A percentile compares a stretch with the other conserved stretches of the same genome.
These are phyloP conservation scores for Heterodera filipjevi DNA, from an alignment of 2,888 invertebrate genomes.

Conservation along the genomic window DNA sequence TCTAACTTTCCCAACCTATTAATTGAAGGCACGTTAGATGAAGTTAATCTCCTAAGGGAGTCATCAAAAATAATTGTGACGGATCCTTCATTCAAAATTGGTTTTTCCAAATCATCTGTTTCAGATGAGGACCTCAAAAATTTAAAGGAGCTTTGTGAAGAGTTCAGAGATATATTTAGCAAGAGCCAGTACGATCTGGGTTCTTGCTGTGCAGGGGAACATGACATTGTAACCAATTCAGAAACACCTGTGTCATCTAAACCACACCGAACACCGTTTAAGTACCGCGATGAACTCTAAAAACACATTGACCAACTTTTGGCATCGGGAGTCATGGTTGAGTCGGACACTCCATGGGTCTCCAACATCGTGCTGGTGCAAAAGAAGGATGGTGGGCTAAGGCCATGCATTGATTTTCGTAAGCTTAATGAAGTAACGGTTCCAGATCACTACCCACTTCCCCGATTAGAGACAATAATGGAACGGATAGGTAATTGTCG, in stretches of 20 bases:
- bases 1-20: background rate
- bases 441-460: constrained; percentile 41
- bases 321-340: constrained; percentile 38
- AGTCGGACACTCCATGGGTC: constrained; percentile 48
- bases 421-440: constrained; percentile 41
- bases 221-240: constrained; percentile 44
- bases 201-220: constrained; percentile 32
- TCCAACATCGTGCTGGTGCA: constrained; percentile 32
- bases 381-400: constrained; percentile 47
- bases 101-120: background rate
- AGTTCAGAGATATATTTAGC: constrained; percentile 38
- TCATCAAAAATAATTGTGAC: background rate
- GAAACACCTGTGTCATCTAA: constrained; percentile 36
- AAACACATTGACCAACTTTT: constrained; percentile 45
- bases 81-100: background rate
- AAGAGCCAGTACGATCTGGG: constrained; percentile 45
- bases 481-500: constrained; percentile 30
- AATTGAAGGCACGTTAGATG: background rate
- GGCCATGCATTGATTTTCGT: constrained; percentile 47
- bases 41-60: background rate
- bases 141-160: constrained; percentile 26
- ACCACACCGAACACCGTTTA: constrained; percentile 41
- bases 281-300: constrained; percentile 43
- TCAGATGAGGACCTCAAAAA: constrained; percentile 6
- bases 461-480: constrained; percentile 24